Evolutionary conservation across 2,797 vertebrate species (phyloP), one percentile per base, ranked within the genome.

Genomic region (Sphenodon punctatus): DNA sequence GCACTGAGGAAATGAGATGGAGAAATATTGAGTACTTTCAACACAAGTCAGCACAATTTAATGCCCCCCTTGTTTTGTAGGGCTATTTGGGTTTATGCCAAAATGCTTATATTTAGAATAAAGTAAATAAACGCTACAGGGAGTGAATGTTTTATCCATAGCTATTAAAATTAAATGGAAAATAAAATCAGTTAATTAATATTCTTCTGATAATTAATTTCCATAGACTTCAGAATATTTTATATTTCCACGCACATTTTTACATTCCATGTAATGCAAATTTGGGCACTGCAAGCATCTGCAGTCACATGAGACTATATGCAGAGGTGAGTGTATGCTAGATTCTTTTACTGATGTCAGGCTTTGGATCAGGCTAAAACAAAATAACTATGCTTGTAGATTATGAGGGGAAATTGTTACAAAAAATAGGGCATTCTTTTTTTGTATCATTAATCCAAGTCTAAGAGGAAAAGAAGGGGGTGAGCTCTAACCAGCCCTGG

Each of bases 1-100:
- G 75, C 78, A 88, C 66, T 85, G 84, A 84, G 68, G 60, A 89
- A 87, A 89, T 89, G 80, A 93, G 91, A 90, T 89, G 78, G 87
- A 88, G 82, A 88, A 77, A 87, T 78, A 89, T 90, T 82, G 89
- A 91, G 51, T 80, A 79, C 80, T 88, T 87, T 80, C 82, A 78
- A 36, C 41, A 70, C 63, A 61, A 82, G 75, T 75, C 73, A 86
- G 81, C 41, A 46, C 2, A 7, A 82, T 88, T 86, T 85, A 88
- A 42, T 87, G 55, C n/a, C 43, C 67, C 59, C 67, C 58, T 85
- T 59, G 49, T 82, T 71, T 85, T 87, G 55, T 60, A 85, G 75
- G 58, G 63, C 60, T 73, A 41, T 23, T 77, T 86, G 91, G 85
- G 74, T 89, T 78, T 38, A 0, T 66, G 87, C 88, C 63, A 0